Percentiles rank a stretch among this genome's conserved stretches.
Evolutionary conservation across 53 echinoderm and acorn worm species (phyloP).

Genomic region (Holothuria scabra): DNA sequence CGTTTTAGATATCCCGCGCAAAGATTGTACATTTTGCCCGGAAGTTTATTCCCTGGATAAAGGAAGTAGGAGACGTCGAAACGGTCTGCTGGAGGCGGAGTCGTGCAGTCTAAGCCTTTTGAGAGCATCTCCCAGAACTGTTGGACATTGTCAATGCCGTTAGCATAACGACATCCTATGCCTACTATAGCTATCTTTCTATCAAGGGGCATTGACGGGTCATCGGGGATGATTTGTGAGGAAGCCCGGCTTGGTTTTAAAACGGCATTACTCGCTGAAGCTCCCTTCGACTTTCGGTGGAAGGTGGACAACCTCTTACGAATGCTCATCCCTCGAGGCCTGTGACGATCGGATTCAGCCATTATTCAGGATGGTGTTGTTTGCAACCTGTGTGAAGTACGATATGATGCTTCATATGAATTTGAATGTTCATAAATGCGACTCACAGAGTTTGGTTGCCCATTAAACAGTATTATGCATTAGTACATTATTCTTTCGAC

Average conservation of each 20-base stretch:
- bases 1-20: conserved; percentile 76
- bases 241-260: conserved; percentile 4
- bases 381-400: background rate
- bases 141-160: conserved; percentile 77
- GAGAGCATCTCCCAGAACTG: conserved; percentile 97
- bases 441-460: too few species aligned
- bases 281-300: conserved; percentile 11
- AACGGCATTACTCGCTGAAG: background rate
- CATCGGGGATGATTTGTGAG: conserved; percentile 52
- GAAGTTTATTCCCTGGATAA: conserved; percentile 87
- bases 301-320: conserved; percentile 31
- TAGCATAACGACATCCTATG: conserved; percentile 97
- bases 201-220: conserved; percentile 76
- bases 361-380: background rate
- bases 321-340: conserved; percentile 3
- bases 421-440: too few species aligned
- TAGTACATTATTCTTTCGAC: too few species aligned
- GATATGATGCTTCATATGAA: too few species aligned
- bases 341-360: conserved; percentile 16
- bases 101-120: conserved; percentile 89
- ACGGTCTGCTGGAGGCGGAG: conserved; percentile 82
- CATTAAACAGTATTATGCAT: too few species aligned
- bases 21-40: conserved; percentile 98
- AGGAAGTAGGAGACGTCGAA: conserved; percentile 90
- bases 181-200: conserved; percentile 92